phyloP scores from a whole-genome alignment of 64 coral and sea anemone genomes.

The Acropora tenuis region DNA sequence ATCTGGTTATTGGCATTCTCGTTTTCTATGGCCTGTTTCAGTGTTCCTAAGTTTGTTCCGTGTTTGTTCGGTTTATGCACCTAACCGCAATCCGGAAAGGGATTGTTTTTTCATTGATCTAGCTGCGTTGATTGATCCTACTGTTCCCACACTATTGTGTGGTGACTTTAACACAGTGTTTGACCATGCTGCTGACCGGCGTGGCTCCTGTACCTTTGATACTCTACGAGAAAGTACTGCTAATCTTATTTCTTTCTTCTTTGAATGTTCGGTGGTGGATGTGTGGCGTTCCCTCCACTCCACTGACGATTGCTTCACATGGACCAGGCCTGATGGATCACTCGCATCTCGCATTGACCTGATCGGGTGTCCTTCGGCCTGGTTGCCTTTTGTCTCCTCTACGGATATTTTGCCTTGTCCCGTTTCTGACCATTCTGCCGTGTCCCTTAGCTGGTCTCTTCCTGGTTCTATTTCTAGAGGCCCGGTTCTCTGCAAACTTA shows the following conservation, averaged over 20 bases:
- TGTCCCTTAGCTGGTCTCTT: background rate
- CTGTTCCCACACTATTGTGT: background rate
- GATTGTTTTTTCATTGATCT: background rate
- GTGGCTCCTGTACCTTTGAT: background rate
- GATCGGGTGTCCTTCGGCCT: background rate
- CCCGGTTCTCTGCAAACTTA: slow-evolving; percentile 30
- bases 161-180: background rate
- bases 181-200: background rate
- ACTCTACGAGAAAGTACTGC: background rate
- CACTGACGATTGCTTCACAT: background rate
- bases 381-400: background rate
- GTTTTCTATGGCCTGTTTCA: too few relatives aligned
- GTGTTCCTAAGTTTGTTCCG: background rate
- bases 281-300: background rate
- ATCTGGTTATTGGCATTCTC: too few relatives aligned
- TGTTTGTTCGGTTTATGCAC: background rate
- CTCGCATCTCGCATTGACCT: background rate
- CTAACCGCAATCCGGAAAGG: background rate
- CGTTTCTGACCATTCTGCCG: slow-evolving; percentile 43
- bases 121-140: background rate
- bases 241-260: background rate
- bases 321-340: background rate
- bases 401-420: background rate
- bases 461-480: background rate
- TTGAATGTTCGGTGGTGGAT: background rate